Percentiles rank a stretch among this genome's conserved stretches.
phyloP scores from a whole-genome alignment of 2,797 vertebrate species.

The Cossypha heuglini region DNA sequence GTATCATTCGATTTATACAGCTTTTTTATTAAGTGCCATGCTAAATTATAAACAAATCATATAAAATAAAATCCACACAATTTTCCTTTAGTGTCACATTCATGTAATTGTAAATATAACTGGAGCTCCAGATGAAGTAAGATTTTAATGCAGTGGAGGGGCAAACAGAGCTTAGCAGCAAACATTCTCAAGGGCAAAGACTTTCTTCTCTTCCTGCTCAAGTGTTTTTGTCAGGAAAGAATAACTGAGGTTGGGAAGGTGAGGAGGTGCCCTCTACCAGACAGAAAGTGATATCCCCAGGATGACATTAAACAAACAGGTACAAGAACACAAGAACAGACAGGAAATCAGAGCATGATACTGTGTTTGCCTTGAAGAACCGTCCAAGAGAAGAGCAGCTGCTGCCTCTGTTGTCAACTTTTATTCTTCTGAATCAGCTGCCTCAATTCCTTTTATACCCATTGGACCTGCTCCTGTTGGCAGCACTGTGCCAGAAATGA shows the following conservation, averaged over 20 bases:
- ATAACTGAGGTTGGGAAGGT: conserved; percentile 9
- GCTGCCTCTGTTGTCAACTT: not conserved
- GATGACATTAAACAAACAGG: not conserved
- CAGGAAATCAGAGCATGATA: not conserved
- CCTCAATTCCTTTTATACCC: not conserved
- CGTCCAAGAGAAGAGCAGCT: not conserved
- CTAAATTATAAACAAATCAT: conserved; percentile 49
- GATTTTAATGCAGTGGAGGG: not conserved
- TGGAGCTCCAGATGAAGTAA: not conserved
- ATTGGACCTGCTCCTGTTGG: not conserved
- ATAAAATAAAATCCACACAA: not conserved
- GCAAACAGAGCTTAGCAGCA: not conserved
- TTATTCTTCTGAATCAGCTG: not conserved
- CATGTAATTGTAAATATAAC: not conserved
- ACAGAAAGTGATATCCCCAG: not conserved
- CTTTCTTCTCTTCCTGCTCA: not conserved
- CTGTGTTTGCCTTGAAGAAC: not conserved
- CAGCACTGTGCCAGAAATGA: not conserved
- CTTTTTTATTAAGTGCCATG: conserved; percentile 41
- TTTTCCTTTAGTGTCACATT: not conserved
- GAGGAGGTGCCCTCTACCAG: not conserved
- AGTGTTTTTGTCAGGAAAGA: conserved; percentile 3
- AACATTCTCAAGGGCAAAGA: not conserved
- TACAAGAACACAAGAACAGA: not conserved
- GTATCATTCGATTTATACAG: conserved; percentile 27